These are phyloP conservation scores for Brienomyrus brachyistius DNA, from an alignment of 2,113 vertebrate genomes.

Conservation along the genomic window DNA sequence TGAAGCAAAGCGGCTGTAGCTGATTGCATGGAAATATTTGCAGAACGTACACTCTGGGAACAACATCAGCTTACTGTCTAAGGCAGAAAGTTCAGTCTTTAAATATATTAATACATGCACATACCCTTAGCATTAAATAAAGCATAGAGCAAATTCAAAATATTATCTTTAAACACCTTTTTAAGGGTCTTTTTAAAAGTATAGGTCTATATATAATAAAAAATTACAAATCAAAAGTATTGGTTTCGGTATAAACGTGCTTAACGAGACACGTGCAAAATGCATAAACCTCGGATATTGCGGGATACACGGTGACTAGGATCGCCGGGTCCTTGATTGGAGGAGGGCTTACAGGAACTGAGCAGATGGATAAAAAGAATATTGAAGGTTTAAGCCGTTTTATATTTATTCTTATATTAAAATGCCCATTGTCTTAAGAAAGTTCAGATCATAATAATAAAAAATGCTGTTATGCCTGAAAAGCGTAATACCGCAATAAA, in stretches of 20 bases:
- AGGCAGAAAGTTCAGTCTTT: background rate
- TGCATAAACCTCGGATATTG: background rate
- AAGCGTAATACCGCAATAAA: constrained; percentile 25
- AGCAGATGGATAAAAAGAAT: background rate
- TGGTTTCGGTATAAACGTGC: background rate
- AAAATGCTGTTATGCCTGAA: background rate
- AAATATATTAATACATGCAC: background rate
- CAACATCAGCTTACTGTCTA: background rate
- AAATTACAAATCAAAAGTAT: background rate
- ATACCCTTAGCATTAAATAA: background rate
- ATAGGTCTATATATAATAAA: background rate
- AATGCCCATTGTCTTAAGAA: constrained; percentile 2
- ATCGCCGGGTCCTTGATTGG: background rate
- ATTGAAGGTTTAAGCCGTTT: background rate
- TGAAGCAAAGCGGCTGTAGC: background rate
- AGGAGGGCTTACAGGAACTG: background rate
- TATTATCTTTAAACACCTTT: background rate
- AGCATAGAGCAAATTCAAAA: background rate
- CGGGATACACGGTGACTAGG: background rate
- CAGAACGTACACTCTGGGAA: background rate
- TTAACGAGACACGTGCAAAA: background rate
- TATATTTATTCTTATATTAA: background rate
- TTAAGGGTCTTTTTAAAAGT: background rate
- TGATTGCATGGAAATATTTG: background rate
- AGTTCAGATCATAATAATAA: constrained; percentile 7